Percentiles rank a stretch among this genome's conserved stretches.
These are phyloP conservation scores for Ascaphus truei DNA, from an alignment of 2,113 vertebrate species.

Conservation along the genomic window DNA sequence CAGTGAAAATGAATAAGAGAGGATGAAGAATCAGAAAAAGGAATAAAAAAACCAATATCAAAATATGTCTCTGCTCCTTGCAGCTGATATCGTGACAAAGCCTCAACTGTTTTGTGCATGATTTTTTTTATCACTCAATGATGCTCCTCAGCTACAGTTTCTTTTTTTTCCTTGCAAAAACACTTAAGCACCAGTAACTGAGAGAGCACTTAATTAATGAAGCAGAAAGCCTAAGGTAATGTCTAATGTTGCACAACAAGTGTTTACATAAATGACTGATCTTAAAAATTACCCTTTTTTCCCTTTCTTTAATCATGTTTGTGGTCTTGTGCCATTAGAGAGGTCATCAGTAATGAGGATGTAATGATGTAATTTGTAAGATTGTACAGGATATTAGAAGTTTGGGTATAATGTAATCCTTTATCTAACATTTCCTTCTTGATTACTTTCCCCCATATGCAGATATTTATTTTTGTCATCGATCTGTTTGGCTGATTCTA, in stretches of 20 bases:
- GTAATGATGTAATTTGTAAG: not conserved
- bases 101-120: slow-evolving; percentile 56
- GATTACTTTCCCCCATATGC: too few species aligned
- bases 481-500: too few species aligned
- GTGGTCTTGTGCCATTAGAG: slow-evolving; percentile 10
- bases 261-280: slow-evolving; percentile 36
- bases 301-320: slow-evolving; percentile 6
- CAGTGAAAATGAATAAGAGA: slow-evolving; percentile 39
- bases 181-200: not conserved
- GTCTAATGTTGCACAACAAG: slow-evolving; percentile 24
- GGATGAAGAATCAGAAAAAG: too few species aligned
- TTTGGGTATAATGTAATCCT: not conserved
- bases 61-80: slow-evolving; percentile 54
- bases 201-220: slow-evolving; percentile 25
- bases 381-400: not conserved
- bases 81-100: slow-evolving; percentile 66
- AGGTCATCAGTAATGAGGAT: slow-evolving; percentile 16
- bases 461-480: too few species aligned
- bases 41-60: slow-evolving; percentile 4
- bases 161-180: slow-evolving; percentile 3
- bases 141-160: slow-evolving; percentile 1
- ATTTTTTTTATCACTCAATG: slow-evolving; percentile 41
- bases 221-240: slow-evolving; percentile 46
- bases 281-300: slow-evolving; percentile 16
- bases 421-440: not conserved